Conservation (phyloP, 2,113 vertebrate genomes). For the Gallinago media region DNA sequence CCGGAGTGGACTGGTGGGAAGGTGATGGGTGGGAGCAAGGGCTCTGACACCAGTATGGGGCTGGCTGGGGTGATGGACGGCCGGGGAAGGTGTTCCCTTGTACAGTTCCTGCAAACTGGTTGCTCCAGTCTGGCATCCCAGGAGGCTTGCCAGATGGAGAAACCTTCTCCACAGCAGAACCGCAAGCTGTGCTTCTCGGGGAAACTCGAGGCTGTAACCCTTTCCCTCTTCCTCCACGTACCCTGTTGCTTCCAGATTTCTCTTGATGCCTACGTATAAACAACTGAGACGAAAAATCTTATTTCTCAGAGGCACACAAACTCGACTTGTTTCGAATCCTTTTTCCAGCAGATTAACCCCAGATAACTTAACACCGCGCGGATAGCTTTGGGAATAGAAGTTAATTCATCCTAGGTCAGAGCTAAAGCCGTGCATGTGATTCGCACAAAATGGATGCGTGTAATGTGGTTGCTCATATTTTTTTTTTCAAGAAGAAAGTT, state of each 20-base stretch:
- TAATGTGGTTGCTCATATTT: not conserved
- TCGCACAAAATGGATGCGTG: not conserved
- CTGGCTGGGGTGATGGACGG: not conserved
- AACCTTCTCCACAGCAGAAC: conserved; percentile 60
- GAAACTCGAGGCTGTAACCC: conserved; percentile 60
- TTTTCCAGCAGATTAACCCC: conserved; percentile 55
- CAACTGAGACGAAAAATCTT: not conserved
- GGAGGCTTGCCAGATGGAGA: conserved; percentile 67
- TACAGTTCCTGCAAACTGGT: conserved; percentile 49
- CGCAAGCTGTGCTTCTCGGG: conserved; percentile 64
- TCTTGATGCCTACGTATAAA: not conserved
- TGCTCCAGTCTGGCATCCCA: conserved; percentile 69
- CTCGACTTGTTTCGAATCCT: conserved; percentile 13
- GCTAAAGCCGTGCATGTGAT: conserved; percentile 3
- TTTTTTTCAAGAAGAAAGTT: not conserved
- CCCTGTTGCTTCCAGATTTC: conserved; percentile 56
- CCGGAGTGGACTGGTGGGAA: not conserved
- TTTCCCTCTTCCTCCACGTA: conserved; percentile 59
- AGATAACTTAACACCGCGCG: conserved; percentile 1
- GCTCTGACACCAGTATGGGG: not conserved
- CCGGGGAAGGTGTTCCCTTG: conserved; percentile 30
- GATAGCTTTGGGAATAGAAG: conserved; percentile 25
- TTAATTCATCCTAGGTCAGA: conserved; percentile 41
- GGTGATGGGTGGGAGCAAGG: not conserved
- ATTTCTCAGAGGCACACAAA: not conserved